These are phyloP conservation scores for Gallinago paraguaiae DNA, from an alignment of 2,113 vertebrate species.

Conservation along the genomic window DNA sequence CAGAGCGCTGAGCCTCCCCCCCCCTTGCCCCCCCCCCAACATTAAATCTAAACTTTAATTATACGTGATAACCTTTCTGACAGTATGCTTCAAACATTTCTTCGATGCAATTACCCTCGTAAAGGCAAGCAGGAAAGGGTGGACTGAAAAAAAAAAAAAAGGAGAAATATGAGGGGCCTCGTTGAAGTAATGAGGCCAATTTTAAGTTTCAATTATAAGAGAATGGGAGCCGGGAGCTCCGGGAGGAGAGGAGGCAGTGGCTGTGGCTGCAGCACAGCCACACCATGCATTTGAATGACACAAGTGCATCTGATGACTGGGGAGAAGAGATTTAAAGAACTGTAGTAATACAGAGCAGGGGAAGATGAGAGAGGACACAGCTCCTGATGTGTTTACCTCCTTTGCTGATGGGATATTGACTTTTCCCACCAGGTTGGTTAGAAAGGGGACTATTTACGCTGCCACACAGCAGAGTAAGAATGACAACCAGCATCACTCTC, in stretches of 20 bases:
- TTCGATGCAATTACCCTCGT: slow-evolving; percentile 43
- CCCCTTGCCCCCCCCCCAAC: background rate
- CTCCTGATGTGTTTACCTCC: slow-evolving; percentile 85
- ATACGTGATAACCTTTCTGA: slow-evolving; percentile 27
- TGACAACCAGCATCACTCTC: slow-evolving; percentile 77
- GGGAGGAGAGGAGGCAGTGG: slow-evolving; percentile 36
- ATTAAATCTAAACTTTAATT: slow-evolving; percentile 52
- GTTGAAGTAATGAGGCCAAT: slow-evolving; percentile 67
- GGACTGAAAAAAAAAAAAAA: background rate
- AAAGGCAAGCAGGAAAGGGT: slow-evolving; percentile 24
- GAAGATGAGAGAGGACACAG: slow-evolving; percentile 80
- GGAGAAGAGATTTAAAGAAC: slow-evolving; percentile 78
- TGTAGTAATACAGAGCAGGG: slow-evolving; percentile 73
- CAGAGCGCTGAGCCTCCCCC: background rate
- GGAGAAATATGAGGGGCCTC: slow-evolving; percentile 12
- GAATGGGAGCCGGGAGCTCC: slow-evolving; percentile 42
- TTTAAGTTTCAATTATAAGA: slow-evolving; percentile 72
- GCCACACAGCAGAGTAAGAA: slow-evolving; percentile 81
- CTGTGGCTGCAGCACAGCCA: slow-evolving; percentile 32
- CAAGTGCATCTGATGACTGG: slow-evolving; percentile 71
- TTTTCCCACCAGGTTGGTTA: slow-evolving; percentile 87
- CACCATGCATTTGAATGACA: slow-evolving; percentile 75
- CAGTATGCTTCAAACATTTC: slow-evolving; percentile 47
- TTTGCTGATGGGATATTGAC: slow-evolving; percentile 88
- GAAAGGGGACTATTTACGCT: slow-evolving; percentile 85